phyloP scores from a whole-genome alignment of 2,797 vertebrate species.

The Aplochiton taeniatus region DNA sequence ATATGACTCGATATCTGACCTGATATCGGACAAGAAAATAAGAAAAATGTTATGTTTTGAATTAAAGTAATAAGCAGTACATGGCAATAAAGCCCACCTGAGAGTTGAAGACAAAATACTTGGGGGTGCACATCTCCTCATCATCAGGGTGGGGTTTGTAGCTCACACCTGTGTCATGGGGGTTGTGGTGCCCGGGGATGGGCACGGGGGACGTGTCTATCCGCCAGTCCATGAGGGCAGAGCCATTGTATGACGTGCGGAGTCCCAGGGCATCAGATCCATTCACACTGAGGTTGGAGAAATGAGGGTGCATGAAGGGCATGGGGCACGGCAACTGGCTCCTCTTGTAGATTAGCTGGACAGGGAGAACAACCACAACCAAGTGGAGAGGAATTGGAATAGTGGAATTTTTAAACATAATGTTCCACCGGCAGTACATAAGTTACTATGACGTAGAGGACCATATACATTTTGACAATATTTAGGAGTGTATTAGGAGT shows the following conservation, averaged over 20 bases:
- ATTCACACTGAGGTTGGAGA: constrained; percentile 81
- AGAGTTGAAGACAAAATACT: constrained; percentile 95
- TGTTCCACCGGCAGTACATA: too few species aligned
- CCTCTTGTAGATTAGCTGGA: constrained; percentile 95
- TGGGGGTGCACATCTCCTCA: constrained; percentile 85
- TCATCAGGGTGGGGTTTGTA: constrained; percentile 71
- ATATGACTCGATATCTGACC: too few species aligned
- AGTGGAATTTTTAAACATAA: not conserved
- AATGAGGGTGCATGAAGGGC: constrained; percentile 74
- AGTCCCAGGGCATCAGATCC: constrained; percentile 70
- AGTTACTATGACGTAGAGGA: too few species aligned
- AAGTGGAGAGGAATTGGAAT: not conserved
- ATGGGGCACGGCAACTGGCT: constrained; percentile 91
- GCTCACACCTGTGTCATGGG: constrained; percentile 67
- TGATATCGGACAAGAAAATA: too few species aligned
- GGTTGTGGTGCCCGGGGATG: constrained; percentile 54
- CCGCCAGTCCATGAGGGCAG: constrained; percentile 77
- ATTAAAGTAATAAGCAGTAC: too few species aligned
- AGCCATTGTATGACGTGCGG: constrained; percentile 69
- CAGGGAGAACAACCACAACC: not conserved
- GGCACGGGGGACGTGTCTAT: constrained; percentile 59
- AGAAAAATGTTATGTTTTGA: too few species aligned
- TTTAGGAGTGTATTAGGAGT: too few species aligned
- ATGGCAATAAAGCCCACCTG: constrained; percentile 74
- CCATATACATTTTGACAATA: too few species aligned